phyloP scores from a whole-genome alignment of 2,888 invertebrate species.

The Agrochola lychnidis region DNA sequence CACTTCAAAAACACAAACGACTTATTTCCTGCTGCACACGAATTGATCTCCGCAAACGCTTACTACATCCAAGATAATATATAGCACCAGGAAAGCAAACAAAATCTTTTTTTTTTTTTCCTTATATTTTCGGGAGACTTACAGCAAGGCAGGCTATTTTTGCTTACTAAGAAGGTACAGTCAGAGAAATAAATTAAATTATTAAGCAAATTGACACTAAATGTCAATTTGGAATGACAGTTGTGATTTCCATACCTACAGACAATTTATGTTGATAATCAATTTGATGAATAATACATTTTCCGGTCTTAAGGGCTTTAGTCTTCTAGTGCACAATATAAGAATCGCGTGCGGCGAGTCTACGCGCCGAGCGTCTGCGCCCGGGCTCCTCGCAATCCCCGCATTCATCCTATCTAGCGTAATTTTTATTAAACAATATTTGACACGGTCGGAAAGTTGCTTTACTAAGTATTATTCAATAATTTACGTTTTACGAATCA shows the following conservation, averaged over 20 bases:
- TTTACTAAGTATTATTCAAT: background rate
- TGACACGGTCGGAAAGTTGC: background rate
- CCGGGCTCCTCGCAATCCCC: background rate
- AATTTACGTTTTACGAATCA: background rate
- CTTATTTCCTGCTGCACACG: conserved; percentile 33
- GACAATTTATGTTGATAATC: no score
- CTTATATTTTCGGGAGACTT: background rate
- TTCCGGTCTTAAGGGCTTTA: no score
- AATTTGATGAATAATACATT: no score
- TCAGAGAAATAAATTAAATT: no score
- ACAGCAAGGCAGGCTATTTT: background rate
- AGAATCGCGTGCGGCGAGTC: background rate
- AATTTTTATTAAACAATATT: background rate
- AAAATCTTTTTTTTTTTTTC: background rate
- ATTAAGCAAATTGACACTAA: no score
- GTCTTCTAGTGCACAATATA: no score
- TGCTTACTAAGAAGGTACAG: no score
- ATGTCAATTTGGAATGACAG: no score
- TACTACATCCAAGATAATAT: conserved; percentile 17
- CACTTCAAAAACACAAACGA: conserved; percentile 30
- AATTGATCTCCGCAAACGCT: conserved; percentile 36
- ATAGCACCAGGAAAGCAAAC: conserved; percentile 4
- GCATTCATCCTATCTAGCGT: background rate
- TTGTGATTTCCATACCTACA: no score
- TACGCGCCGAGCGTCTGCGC: background rate